Percentiles rank a stretch among this genome's conserved stretches.
These are phyloP conservation scores for Mergus octosetaceus DNA, from an alignment of 2,797 vertebrate species.

Conservation along the genomic window DNA sequence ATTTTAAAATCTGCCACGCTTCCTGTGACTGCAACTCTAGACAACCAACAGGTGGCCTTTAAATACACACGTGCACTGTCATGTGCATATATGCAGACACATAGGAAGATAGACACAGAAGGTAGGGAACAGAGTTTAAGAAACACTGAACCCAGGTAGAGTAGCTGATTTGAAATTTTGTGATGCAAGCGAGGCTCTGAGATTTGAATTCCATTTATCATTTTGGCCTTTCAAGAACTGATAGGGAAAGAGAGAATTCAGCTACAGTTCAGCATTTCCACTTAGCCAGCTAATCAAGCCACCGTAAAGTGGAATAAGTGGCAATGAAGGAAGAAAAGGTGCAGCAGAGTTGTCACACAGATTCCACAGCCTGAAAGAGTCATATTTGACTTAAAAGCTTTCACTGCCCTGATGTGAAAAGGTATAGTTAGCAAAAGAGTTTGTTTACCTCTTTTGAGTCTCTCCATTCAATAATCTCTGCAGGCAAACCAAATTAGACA, in stretches of 20 bases:
- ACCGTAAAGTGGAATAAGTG: conserved; percentile 7
- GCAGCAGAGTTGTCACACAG: conserved; percentile 1
- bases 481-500: neutral
- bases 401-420: conserved; percentile 31
- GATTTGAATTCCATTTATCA: conserved; percentile 39
- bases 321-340: conserved; percentile 41
- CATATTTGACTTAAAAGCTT: conserved; percentile 46
- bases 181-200: conserved; percentile 24
- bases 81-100: too few species aligned
- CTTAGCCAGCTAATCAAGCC: conserved; percentile 46
- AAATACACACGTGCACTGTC: neutral
- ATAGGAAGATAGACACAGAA: neutral
- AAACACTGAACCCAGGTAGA: neutral
- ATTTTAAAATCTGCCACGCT: neutral
- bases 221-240: conserved; percentile 47
- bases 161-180: conserved; percentile 30
- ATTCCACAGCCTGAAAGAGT: conserved; percentile 11
- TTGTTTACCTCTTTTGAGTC: conserved; percentile 16
- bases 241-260: conserved; percentile 34
- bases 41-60: neutral
- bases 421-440: neutral
- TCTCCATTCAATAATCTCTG: conserved; percentile 1
- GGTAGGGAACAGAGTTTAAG: neutral
- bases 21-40: neutral
- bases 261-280: conserved; percentile 30